Evolutionary conservation across 2,888 invertebrate genomes (phyloP), one percentile per base, ranked within the genome.

Genomic region (Malacosoma neustria): DNA sequence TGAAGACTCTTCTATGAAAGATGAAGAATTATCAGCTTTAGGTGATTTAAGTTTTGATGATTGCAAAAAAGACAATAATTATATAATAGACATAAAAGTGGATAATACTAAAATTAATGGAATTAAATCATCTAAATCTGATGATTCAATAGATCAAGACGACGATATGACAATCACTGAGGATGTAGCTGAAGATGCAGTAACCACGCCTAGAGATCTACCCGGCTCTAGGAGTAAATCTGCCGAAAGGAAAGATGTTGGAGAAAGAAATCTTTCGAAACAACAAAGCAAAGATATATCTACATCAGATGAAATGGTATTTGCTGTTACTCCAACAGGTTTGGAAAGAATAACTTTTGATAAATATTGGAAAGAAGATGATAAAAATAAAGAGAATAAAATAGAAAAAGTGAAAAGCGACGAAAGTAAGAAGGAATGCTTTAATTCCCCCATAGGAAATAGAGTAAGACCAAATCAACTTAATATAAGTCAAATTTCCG

Each of bases 301-400:
- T 0, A 87, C 87, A 0, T 87, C 87, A 2, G 87, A 87, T 30
- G 87, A 87, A 69, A 87, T 87, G 86, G 87, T 87, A 0, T 87
- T 87, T 34, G 87, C 86, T 12, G 87, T 87, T 0, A 87, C 87
- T 1, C 87, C 86, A 0, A 87, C 86, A 1, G 87, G 87, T 0
- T 48, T 87, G 48, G 87, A 87, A 54, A 68, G 86, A 45, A 82
- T 87, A n/a, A 87, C 80, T 45, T 87, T 79, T 5, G 87, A 87
- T 40, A 77, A 76, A 35, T 87, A 86, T 45, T 87, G 87, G 86
- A 81, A 77, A 41, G 81, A 81, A 40, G 73, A 74, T 9, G 53
- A 53, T 1, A 72, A 67, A 44, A 46, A 48, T 11, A 61, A 66
- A 11, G 56, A 57, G 22, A 58, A 57, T 11, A 49, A 44, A 6